Percentiles rank a stretch among this genome's conserved stretches.
Evolutionary conservation across 2,113 vertebrate species (phyloP).

Genomic region (Origma solitaria): DNA sequence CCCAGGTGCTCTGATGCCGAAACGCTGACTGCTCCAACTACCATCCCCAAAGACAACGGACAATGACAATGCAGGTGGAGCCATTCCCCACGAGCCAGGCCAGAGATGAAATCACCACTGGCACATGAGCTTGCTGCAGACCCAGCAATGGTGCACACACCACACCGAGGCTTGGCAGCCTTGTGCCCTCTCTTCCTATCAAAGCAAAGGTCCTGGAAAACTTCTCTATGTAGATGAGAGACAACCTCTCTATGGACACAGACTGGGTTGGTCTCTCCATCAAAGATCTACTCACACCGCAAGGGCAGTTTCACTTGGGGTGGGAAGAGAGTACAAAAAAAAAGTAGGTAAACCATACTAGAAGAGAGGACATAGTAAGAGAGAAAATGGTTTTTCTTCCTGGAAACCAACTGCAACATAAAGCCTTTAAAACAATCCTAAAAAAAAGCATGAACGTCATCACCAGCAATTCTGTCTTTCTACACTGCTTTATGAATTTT

Average conservation of each 20-base stretch:
- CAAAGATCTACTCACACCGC: not conserved
- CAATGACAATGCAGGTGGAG: accelerated
- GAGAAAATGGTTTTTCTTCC: not conserved
- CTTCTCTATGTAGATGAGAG: not conserved
- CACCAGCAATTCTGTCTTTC: not conserved
- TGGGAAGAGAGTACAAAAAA: not conserved
- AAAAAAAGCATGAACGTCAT: not conserved
- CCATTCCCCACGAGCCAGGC: not conserved
- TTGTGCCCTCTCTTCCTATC: too few relatives aligned
- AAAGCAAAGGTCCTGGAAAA: not conserved
- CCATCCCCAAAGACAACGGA: accelerated
- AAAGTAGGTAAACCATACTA: not conserved
- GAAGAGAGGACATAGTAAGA: not conserved
- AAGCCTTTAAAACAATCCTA: not conserved
- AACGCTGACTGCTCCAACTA: not conserved
- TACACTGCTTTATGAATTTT: conserved; percentile 37
- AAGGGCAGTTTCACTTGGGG: not conserved
- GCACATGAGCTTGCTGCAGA: not conserved
- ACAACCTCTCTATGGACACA: not conserved
- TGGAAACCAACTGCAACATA: not conserved
- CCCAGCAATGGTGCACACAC: not conserved
- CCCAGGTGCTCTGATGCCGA: accelerated
- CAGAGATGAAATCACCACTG: accelerated
- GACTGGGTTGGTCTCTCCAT: accelerated
- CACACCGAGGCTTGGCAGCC: not conserved